Percentiles rank a stretch among this genome's conserved stretches.
phyloP scores from a whole-genome alignment of 2,888 invertebrate species.

The Spodoptera exigua region DNA sequence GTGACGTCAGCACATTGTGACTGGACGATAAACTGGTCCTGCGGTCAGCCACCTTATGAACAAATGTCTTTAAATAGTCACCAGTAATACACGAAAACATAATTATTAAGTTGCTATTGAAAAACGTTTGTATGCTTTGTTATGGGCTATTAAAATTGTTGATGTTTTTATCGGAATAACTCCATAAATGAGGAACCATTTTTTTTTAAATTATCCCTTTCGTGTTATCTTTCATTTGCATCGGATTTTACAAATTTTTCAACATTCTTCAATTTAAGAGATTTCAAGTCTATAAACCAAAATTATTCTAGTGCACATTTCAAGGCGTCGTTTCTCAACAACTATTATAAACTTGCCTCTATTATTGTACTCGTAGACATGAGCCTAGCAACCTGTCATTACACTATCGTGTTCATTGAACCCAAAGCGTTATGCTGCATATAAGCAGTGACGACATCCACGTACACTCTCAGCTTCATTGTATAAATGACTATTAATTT shows the following conservation, averaged over 20 bases:
- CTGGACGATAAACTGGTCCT: slow-evolving; percentile 33
- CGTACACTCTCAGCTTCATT: slow-evolving; percentile 5
- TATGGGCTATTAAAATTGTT: no score
- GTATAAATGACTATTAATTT: slow-evolving; percentile 7
- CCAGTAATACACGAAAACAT: no score
- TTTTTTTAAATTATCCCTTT: no score
- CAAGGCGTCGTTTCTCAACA: slow-evolving; percentile 11
- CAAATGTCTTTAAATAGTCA: slow-evolving; percentile 3
- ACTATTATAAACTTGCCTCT: slow-evolving; percentile 26
- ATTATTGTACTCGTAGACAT: slow-evolving; percentile 34
- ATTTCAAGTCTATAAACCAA: neutral
- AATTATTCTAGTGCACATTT: neutral
- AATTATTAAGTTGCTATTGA: no score
- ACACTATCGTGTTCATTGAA: slow-evolving; percentile 46
- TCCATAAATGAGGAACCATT: no score
- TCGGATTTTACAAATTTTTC: no score
- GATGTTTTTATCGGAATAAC: no score
- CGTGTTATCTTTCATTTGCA: no score
- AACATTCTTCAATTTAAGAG: neutral
- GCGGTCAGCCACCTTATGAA: slow-evolving; percentile 31
- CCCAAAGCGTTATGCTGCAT: slow-evolving; percentile 31
- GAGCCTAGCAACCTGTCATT: slow-evolving; percentile 44
- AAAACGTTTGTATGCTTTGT: no score
- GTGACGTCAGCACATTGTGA: slow-evolving; percentile 34
- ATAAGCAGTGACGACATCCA: slow-evolving; percentile 24